Evolutionary conservation across 2,113 vertebrate genomes (phyloP).

Genomic region (Peromyscus polionotus): DNA sequence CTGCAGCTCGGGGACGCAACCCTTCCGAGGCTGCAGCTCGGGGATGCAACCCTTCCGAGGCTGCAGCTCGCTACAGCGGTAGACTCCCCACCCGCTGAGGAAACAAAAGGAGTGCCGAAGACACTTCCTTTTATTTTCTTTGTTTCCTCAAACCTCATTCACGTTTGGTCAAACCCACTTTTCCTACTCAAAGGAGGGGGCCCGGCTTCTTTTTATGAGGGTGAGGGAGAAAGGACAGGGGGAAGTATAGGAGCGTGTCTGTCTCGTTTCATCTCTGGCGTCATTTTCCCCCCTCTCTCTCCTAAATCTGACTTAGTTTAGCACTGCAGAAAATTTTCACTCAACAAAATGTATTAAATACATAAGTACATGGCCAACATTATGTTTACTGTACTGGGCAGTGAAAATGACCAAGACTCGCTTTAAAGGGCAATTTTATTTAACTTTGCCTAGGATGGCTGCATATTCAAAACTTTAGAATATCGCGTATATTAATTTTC

Average conservation of each 20-base stretch:
- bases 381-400: background rate
- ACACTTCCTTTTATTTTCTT: background rate
- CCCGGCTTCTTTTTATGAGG: background rate
- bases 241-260: background rate
- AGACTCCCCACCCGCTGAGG: background rate
- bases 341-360: background rate
- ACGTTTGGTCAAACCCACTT: background rate
- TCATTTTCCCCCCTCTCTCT: background rate
- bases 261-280: background rate
- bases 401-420: constrained; percentile 30
- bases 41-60: background rate
- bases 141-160: background rate
- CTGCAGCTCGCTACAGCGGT: background rate
- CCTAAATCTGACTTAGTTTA: background rate
- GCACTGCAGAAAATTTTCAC: background rate
- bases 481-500: background rate
- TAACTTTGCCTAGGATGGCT: background rate
- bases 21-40: background rate
- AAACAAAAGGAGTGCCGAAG: background rate
- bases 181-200: background rate
- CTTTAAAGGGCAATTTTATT: constrained; percentile 29
- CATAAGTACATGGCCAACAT: background rate
- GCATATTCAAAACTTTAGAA: constrained; percentile 32
- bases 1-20: background rate
- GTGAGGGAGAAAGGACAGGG: background rate